Evolutionary conservation across 2,888 invertebrate genomes (phyloP).

Genomic region (Diarsia mendica): DNA sequence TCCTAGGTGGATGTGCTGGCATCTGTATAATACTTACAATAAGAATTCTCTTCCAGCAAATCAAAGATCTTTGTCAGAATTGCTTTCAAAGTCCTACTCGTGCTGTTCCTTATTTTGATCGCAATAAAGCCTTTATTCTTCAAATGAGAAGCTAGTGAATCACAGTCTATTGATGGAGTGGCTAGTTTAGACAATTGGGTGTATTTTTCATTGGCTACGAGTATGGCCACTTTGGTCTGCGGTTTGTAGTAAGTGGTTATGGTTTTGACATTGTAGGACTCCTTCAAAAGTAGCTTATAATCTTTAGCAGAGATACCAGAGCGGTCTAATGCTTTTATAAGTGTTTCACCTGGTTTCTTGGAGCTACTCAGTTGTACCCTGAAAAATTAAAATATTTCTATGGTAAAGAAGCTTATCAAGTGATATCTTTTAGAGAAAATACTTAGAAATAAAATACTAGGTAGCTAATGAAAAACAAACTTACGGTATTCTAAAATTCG

Average conservation of each 20-base stretch:
- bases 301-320: conserved; percentile 75
- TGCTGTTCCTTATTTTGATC: conserved; percentile 79
- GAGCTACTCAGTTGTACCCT: conserved; percentile 75
- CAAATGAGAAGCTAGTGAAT: conserved; percentile 78
- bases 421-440: background rate
- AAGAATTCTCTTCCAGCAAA: conserved; percentile 81
- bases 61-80: conserved; percentile 75
- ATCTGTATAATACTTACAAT: conserved; percentile 80
- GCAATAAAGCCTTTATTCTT: conserved; percentile 82
- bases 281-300: conserved; percentile 73
- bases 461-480: conserved; percentile 37
- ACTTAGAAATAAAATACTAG: too few relatives aligned
- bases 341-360: conserved; percentile 80
- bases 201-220: conserved; percentile 86
- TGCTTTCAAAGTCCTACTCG: conserved; percentile 73
- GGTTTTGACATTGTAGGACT: conserved; percentile 69
- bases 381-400: conserved; percentile 53
- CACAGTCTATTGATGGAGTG: conserved; percentile 86
- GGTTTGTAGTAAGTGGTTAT: conserved; percentile 81
- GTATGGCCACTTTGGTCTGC: conserved; percentile 83
- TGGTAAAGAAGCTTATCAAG: background rate
- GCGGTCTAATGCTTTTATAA: conserved; percentile 81
- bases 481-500: conserved; percentile 74
- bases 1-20: background rate
- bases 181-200: conserved; percentile 80